Base-by-base conservation (phyloP, 1,140 invertebrate species). In the Tachypleus tridentatus region DNA sequence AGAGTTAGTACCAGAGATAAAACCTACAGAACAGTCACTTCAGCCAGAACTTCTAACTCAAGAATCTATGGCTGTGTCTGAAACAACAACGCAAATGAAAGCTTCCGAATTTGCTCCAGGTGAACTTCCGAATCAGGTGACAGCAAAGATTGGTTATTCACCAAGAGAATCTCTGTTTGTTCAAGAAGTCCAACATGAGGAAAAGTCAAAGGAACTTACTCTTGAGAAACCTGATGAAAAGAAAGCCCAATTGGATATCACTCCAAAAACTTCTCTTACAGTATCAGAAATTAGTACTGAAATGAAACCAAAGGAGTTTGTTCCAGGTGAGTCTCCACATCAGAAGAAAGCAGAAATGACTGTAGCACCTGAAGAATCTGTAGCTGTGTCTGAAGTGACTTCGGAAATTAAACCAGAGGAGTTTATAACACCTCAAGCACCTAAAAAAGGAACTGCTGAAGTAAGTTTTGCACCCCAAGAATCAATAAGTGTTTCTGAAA, bases 341-440 rank as follows among this genome's bases (percentile, higher is more conserved):
- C 67, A 67, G 53, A 60, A 70, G 9, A 62, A n/a, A 52, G 67
- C 65, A 4, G 62, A 61, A 54, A 64, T 52, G 7, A 60, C 51
- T 9, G 61, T 64, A 53, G 29, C 61, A 9, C 10, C 69, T 11
- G 47, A 57, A 50, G 66, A 67, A 60, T 62, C 64, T 49, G 29
- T 69, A 51, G 64, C 66, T 56, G 62, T 69, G 4, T 69, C 68
- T 8, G 64, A 69, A 57, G 64, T 66, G 8, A 68, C 64, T 4
- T 4, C 54, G 29, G 61, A 56, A 51, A 65, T 54, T 10, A 64
- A 51, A 29, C 51, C 66, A 29, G 60, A 53, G 8, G 66, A 67
- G 3, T 58, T 67, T 49, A 10, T 53, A 6, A 60, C 63, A 11
- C 5, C 58, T 7, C 62, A 67, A 49, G 9, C 56, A 9, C 63